A percentile compares a stretch with the other conserved stretches of the same genome.
Evolutionary conservation across 2,797 vertebrate genomes (phyloP).

Genomic region (Semotilus atromaculatus): DNA sequence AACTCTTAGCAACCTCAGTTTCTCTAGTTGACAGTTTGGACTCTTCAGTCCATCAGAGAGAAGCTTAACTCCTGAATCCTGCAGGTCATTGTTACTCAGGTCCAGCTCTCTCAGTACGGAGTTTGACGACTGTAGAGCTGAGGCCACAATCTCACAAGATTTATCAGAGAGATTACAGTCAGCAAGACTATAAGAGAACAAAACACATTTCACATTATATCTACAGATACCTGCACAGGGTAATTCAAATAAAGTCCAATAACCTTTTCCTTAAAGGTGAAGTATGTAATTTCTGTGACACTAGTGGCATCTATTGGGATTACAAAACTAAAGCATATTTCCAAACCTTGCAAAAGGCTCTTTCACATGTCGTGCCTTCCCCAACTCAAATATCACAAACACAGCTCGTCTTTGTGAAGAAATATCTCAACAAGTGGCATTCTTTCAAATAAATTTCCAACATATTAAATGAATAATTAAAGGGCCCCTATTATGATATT

Average conservation of each 20-base stretch:
- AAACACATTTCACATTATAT: background rate
- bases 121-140: slow-evolving; percentile 39
- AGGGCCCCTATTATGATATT: too few relatives aligned
- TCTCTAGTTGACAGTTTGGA: slow-evolving; percentile 27
- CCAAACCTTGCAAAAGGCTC: too few relatives aligned
- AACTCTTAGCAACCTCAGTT: slow-evolving; percentile 13
- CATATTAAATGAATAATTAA: too few relatives aligned
- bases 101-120: slow-evolving; percentile 37
- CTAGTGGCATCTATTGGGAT: too few relatives aligned
- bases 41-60: slow-evolving; percentile 37
- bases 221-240: background rate
- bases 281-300: too few relatives aligned
- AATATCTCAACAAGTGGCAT: background rate
- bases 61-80: slow-evolving; percentile 34
- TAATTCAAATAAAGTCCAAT: background rate
- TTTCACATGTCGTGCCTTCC: too few relatives aligned
- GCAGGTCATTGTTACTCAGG: slow-evolving; percentile 40
- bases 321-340: too few relatives aligned
- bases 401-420: too few relatives aligned
- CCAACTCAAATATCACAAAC: too few relatives aligned
- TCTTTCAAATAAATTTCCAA: background rate
- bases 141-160: slow-evolving; percentile 34
- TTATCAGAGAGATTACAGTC: slow-evolving; percentile 24
- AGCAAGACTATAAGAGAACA: slow-evolving; percentile 25
- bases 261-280: too few relatives aligned